phyloP scores from a whole-genome alignment of 2,888 invertebrate species.

The Hyles lineata region DNA sequence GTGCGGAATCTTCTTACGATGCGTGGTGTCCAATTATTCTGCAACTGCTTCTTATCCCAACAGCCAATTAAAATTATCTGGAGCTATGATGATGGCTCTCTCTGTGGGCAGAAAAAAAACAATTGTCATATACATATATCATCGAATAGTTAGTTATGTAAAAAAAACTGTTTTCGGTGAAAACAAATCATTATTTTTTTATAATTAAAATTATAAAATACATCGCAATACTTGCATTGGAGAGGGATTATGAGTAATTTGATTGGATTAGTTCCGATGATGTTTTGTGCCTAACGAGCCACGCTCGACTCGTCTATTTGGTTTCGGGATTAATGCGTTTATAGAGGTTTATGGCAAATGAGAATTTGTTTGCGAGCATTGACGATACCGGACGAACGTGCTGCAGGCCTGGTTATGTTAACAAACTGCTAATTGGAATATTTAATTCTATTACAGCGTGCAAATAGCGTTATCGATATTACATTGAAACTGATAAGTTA shows the following conservation, averaged over 20 bases:
- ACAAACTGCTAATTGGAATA: conserved; percentile 20
- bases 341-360: conserved; percentile 26
- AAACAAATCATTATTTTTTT: too few relatives aligned
- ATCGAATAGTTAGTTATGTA: too few relatives aligned
- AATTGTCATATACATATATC: too few relatives aligned
- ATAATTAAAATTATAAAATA: background rate
- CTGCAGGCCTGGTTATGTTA: background rate
- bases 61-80: too few relatives aligned
- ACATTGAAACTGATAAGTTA: background rate
- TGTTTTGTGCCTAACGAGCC: conserved; percentile 20
- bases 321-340: conserved; percentile 41
- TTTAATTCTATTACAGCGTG: background rate
- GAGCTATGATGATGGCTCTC: too few relatives aligned
- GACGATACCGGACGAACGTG: too few relatives aligned
- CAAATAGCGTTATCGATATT: background rate
- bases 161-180: too few relatives aligned
- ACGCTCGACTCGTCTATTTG: conserved; percentile 37
- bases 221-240: background rate
- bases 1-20: too few relatives aligned
- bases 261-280: conserved; percentile 6
- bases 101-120: too few relatives aligned
- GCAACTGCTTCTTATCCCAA: too few relatives aligned
- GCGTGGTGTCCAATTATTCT: too few relatives aligned
- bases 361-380: conserved; percentile 17
- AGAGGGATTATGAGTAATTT: conserved; percentile 9